Evolutionary conservation across 2,888 invertebrate genomes (phyloP).

Genomic region (Polymixis lichenea): DNA sequence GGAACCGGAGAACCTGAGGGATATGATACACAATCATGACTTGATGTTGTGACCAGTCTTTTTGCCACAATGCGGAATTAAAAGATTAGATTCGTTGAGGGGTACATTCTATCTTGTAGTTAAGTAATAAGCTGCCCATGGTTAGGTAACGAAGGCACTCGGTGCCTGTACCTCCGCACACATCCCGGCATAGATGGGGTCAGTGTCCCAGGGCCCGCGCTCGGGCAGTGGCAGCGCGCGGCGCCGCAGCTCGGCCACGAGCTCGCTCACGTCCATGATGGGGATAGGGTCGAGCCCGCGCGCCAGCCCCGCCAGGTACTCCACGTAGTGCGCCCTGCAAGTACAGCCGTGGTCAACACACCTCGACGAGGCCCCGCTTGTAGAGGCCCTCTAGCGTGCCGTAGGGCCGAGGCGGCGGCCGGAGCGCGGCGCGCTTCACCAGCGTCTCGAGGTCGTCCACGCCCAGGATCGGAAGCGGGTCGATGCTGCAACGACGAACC

Average conservation of each 20-base stretch:
- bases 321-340: constrained; percentile 97
- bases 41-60: constrained; percentile 36
- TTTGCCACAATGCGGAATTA: constrained; percentile 30
- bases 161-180: constrained; percentile 94
- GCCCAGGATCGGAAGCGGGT: constrained; percentile 94
- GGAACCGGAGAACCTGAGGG: neutral
- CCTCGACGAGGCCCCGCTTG: constrained; percentile 92
- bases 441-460: constrained; percentile 96
- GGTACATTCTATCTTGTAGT: constrained; percentile 12
- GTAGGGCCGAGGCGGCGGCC: constrained; percentile 94
- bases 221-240: constrained; percentile 96
- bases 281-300: constrained; percentile 97
- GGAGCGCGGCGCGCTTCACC: constrained; percentile 93
- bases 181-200: constrained; percentile 95
- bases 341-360: constrained; percentile 81
- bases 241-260: constrained; percentile 96
- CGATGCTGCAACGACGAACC: constrained; percentile 93
- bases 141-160: constrained; percentile 48
- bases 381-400: constrained; percentile 93
- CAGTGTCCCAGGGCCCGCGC: constrained; percentile 95
- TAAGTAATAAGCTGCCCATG: constrained; percentile 36
- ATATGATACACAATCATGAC: neutral
- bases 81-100: constrained; percentile 25
- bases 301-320: constrained; percentile 97
- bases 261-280: constrained; percentile 96